Evolutionary conservation across 2,888 invertebrate genomes (phyloP).

Genomic region (Crepidodera aurea): DNA sequence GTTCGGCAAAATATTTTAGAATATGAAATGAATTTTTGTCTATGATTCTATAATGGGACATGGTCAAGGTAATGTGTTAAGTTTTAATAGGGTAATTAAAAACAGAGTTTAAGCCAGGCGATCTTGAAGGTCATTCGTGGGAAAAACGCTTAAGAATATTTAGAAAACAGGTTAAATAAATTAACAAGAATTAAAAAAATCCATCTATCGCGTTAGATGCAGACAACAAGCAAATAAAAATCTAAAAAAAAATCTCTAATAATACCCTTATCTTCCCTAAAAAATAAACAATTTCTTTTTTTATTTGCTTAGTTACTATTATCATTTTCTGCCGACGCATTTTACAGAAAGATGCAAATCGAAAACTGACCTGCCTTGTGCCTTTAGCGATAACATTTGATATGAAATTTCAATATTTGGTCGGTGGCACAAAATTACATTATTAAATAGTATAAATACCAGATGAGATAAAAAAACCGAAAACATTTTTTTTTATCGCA

Average conservation of each 20-base stretch:
- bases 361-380: constrained; percentile 33
- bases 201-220: neutral
- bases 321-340: neutral
- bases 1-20: neutral
- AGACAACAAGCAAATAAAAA: neutral
- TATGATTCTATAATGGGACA: neutral
- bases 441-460: constrained; percentile 17
- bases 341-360: constrained; percentile 14
- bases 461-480: constrained; percentile 16
- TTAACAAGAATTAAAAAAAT: neutral
- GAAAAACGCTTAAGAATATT: neutral
- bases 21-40: neutral
- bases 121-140: too few species aligned
- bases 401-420: constrained; percentile 10
- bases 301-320: constrained; percentile 13
- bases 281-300: constrained; percentile 1
- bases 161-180: neutral
- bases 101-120: too few species aligned
- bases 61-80: neutral
- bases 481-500: constrained; percentile 28
- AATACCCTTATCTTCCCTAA: constrained; percentile 5
- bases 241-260: constrained; percentile 1
- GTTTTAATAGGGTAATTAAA: too few species aligned
- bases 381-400: constrained; percentile 19
- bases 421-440: neutral